phyloP scores from a whole-genome alignment of 2,797 vertebrate genomes.

The Tamandua tetradactyla region DNA sequence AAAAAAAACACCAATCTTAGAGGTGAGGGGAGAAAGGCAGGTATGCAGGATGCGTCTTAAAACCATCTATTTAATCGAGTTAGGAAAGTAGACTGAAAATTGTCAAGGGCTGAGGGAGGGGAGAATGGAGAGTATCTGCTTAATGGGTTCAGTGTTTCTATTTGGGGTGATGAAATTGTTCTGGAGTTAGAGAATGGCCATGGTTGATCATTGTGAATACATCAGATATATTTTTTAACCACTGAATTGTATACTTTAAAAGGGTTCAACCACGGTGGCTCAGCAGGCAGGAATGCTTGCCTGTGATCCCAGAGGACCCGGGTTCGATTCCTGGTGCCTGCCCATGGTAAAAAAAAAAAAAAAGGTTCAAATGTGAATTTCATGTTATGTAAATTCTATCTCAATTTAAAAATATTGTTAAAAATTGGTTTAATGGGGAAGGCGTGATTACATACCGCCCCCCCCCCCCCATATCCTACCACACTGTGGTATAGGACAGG shows the following conservation, averaged over 20 bases:
- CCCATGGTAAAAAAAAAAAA: too few relatives aligned
- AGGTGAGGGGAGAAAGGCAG: not conserved
- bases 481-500: fast-evolving
- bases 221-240: not conserved
- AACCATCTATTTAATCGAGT: not conserved
- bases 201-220: not conserved
- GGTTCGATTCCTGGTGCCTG: too few relatives aligned
- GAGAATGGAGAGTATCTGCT: not conserved
- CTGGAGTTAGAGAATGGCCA: not conserved
- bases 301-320: too few relatives aligned
- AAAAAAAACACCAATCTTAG: not conserved
- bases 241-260: not conserved
- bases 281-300: too few relatives aligned
- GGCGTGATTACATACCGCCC: not conserved
- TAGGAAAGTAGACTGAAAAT: not conserved
- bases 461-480: not conserved
- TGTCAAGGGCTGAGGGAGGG: not conserved
- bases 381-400: not conserved
- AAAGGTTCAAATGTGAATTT: not conserved
- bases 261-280: too few relatives aligned
- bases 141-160: not conserved
- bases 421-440: not conserved
- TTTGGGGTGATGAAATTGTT: not conserved
- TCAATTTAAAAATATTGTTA: not conserved
- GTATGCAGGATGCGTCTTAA: not conserved